These are phyloP conservation scores for Bungarus multicinctus DNA, from an alignment of 2,113 vertebrate genomes.

Conservation along the genomic window DNA sequence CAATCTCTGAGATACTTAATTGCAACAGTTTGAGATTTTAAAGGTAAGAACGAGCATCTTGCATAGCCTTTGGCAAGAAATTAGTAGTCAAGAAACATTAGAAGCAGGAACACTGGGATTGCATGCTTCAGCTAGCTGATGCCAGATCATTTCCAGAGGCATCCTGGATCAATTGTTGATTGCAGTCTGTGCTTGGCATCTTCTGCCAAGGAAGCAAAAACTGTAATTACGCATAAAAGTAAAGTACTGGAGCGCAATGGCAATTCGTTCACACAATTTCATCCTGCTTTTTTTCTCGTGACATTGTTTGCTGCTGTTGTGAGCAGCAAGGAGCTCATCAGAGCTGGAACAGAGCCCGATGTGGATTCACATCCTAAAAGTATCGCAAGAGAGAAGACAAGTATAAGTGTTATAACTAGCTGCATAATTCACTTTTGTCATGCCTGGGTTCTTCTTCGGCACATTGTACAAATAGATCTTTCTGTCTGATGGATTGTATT, in stretches of 20 bases:
- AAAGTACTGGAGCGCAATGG: background rate
- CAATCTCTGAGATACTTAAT: background rate
- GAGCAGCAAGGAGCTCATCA: background rate
- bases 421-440: background rate
- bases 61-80: background rate
- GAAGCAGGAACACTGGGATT: background rate
- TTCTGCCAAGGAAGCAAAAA: background rate
- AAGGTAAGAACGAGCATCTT: background rate
- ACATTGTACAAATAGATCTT: background rate
- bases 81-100: background rate
- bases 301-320: background rate
- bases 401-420: background rate
- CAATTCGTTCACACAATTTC: background rate
- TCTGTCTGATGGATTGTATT: background rate
- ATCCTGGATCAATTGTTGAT: background rate
- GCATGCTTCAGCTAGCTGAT: background rate
- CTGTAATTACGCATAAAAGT: background rate
- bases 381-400: background rate
- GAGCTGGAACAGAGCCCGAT: background rate
- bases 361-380: background rate
- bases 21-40: background rate
- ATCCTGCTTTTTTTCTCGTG: background rate
- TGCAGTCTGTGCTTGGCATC: background rate
- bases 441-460: background rate
- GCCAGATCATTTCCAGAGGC: background rate